Evolutionary conservation across 2,113 vertebrate species (phyloP).

Genomic region (Anoura caudifer): DNA sequence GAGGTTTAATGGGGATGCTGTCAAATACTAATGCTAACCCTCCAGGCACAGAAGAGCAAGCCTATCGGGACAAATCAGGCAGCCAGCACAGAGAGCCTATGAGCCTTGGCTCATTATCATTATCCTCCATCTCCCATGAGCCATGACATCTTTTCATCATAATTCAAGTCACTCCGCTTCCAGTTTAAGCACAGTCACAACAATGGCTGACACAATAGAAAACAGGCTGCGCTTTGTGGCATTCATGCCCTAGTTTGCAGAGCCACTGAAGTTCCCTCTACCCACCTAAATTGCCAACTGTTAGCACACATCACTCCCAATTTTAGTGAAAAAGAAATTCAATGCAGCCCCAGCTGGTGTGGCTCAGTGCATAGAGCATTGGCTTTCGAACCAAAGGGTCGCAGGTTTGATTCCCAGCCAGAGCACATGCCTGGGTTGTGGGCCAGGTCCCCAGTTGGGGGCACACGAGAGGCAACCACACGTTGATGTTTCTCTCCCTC

Average conservation of each 20-base stretch:
- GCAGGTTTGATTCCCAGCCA: too few species aligned
- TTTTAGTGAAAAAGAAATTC: neutral
- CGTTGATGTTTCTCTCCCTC: too few species aligned
- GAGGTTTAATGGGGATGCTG: conserved; percentile 56
- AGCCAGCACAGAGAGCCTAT: conserved; percentile 39
- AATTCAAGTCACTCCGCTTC: conserved; percentile 47
- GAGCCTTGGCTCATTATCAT: conserved; percentile 63
- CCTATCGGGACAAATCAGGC: conserved; percentile 63
- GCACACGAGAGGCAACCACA: too few species aligned
- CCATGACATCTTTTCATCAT: conserved; percentile 32
- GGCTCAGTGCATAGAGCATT: too few species aligned
- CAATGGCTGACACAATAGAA: neutral
- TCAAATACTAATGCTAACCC: conserved; percentile 73
- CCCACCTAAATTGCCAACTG: neutral
- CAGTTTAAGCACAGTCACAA: conserved; percentile 46
- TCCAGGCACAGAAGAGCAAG: conserved; percentile 68
- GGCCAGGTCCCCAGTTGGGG: too few species aligned
- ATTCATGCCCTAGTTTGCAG: neutral
- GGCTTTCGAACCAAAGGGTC: too few species aligned
- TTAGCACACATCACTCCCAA: neutral
- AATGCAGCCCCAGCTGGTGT: neutral
- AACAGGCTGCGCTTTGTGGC: neutral
- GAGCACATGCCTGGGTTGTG: too few species aligned
- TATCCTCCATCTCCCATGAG: conserved; percentile 36
- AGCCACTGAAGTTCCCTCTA: neutral